phyloP scores from a whole-genome alignment of 2,113 vertebrate species.

The Anoplopoma fimbria region DNA sequence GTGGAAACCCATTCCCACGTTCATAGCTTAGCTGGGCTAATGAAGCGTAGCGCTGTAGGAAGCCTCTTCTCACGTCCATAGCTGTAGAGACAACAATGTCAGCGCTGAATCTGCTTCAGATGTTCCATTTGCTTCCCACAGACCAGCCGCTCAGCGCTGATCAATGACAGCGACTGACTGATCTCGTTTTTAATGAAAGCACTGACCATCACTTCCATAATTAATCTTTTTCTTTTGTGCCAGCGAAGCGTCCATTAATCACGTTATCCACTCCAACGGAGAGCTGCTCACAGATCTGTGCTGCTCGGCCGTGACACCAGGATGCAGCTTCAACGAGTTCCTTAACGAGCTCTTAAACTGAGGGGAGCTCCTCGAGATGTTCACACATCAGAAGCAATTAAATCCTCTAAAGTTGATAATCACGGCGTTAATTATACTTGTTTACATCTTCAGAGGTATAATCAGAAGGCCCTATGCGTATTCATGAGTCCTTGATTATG shows the following conservation, averaged over 20 bases:
- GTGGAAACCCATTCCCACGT: background rate
- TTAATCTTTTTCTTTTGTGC: background rate
- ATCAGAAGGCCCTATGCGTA: conserved; percentile 55
- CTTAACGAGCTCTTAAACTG: conserved; percentile 42
- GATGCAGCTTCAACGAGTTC: conserved; percentile 17
- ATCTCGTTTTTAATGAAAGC: conserved; percentile 19
- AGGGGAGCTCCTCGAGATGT: conserved; percentile 41
- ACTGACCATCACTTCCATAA: background rate
- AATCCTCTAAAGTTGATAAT: conserved; percentile 66
- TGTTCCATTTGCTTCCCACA: no score
- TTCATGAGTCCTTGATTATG: conserved; percentile 65
- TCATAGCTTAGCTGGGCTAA: background rate
- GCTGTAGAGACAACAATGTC: no score
- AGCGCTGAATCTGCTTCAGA: no score
- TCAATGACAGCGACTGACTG: background rate
- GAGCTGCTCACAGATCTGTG: background rate
- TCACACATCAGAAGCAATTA: conserved; percentile 61
- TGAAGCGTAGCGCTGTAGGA: background rate
- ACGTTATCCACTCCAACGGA: background rate
- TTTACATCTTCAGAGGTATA: conserved; percentile 62
- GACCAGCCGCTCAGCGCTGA: background rate
- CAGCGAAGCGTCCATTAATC: conserved; percentile 7
- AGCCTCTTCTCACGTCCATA: no score
- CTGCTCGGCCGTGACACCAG: background rate
- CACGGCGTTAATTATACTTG: conserved; percentile 61